phyloP scores from a whole-genome alignment of 2,888 invertebrate genomes.

The Parelbella ahira region DNA sequence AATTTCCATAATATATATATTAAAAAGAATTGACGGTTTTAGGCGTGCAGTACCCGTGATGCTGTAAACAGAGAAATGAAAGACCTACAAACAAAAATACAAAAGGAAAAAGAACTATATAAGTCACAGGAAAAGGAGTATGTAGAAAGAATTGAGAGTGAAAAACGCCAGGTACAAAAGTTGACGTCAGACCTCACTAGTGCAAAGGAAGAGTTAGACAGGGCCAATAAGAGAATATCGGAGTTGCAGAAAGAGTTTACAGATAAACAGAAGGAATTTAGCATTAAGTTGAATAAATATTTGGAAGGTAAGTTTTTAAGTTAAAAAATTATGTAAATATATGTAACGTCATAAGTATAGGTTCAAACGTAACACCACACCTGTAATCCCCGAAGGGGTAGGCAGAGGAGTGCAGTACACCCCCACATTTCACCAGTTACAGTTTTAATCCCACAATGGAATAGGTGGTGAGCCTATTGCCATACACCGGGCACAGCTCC shows the following conservation, averaged over 20 bases:
- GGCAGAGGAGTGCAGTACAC: too few relatives aligned
- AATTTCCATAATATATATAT: too few relatives aligned
- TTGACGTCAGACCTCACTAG: constrained; percentile 66
- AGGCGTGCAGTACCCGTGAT: constrained; percentile 82
- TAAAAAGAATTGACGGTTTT: too few relatives aligned
- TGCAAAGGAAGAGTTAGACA: constrained; percentile 76
- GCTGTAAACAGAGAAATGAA: constrained; percentile 78
- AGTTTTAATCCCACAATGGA: too few relatives aligned
- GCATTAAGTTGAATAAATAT: constrained; percentile 64
- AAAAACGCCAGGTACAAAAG: constrained; percentile 76
- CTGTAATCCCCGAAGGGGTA: too few relatives aligned
- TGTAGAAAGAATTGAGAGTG: constrained; percentile 68
- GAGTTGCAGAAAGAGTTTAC: constrained; percentile 77
- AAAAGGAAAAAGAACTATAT: constrained; percentile 59
- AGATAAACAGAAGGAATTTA: constrained; percentile 75
- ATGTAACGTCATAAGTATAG: too few relatives aligned
- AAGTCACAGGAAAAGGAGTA: constrained; percentile 67
- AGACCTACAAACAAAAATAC: constrained; percentile 65
- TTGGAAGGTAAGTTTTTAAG: constrained; percentile 53
- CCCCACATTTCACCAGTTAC: too few relatives aligned
- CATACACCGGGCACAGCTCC: too few relatives aligned
- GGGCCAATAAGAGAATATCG: constrained; percentile 77
- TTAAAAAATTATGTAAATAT: too few relatives aligned
- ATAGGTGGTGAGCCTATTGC: too few relatives aligned
- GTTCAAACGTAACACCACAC: too few relatives aligned